Evolutionary conservation across 37 sponge, comb jelly and placozoan genomes (phyloP), one percentile per base, ranked within the genome.

Genomic region (Theonella swinhoei): DNA sequence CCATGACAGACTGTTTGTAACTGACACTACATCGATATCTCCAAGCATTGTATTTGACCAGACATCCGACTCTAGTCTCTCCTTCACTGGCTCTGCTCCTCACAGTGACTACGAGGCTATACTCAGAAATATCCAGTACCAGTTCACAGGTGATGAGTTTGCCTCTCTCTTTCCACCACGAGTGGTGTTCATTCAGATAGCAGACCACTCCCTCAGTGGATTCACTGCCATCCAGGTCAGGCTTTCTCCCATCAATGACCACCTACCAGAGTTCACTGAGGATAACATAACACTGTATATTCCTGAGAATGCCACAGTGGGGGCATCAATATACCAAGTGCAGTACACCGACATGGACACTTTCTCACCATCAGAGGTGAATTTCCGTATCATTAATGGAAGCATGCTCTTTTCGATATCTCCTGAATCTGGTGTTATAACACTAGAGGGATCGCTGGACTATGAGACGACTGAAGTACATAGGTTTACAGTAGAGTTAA

Each of bases 201-300:
- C 24, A 28, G 88, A 87, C 34, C 2, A 30, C 9, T 28, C 5
- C 0, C 31, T 58, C 38, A 80, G 76, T 74, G 31, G 39, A 2
- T 75, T 80, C 60, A 60, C 88, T 4, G 54, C 40, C 14, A 70
- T 80, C 11, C 76, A 72, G 39, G 33, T 87, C 5, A 9, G 0
- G 1, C 47, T 80, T 3, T 31, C 22, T 0, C 77, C 88, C 29
- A 83, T 83, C 24, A 94, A 94, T 65, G 95, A 94, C 80, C 87
- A 91, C 34, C 42, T 79, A 23, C 95, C 95, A 42, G 31, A 60
- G 43, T 94, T 94, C 64, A 66, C 68, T 1, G 23, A 35, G 0
- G 1, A 71, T 26, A 41, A 20, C 33, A 80, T 69, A 65, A 75
- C 38, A 19, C 69, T 42, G 0, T 20, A 23, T 11, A 24, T 83